phyloP scores from a whole-genome alignment of 2,113 vertebrate species.

The Paedocypris sp. region DNA sequence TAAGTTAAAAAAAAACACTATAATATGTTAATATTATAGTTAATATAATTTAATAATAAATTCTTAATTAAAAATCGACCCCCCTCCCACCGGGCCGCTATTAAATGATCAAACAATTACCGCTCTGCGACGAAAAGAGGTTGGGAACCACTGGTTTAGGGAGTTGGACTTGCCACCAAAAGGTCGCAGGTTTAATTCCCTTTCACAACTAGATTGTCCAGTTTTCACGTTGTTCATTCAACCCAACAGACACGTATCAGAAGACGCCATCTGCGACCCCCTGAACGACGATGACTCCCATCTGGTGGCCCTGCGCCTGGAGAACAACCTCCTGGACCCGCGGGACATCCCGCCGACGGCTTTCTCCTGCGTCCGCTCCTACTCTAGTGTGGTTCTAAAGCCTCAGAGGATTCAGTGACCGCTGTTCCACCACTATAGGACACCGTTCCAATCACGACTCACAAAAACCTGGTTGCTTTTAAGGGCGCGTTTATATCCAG shows the following conservation, averaged over 20 bases:
- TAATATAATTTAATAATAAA: too few relatives aligned
- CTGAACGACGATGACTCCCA: slow-evolving; percentile 59
- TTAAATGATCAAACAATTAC: too few relatives aligned
- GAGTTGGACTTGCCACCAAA: too few relatives aligned
- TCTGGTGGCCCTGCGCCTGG: slow-evolving; percentile 78
- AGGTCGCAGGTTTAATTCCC: too few relatives aligned
- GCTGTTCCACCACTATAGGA: background rate
- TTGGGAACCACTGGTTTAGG: too few relatives aligned
- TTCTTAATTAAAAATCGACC: too few relatives aligned
- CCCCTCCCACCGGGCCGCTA: too few relatives aligned
- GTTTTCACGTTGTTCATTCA: background rate
- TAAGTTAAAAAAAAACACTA: background rate
- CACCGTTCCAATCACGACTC: background rate
- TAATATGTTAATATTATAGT: too few relatives aligned
- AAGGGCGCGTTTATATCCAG: background rate
- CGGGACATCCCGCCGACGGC: slow-evolving; percentile 69
- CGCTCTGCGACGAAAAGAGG: too few relatives aligned
- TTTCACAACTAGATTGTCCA: too few relatives aligned
- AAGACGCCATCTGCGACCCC: slow-evolving; percentile 72
- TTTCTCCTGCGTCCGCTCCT: slow-evolving; percentile 82
- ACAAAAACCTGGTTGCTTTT: background rate
- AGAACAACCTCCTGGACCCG: slow-evolving; percentile 82
- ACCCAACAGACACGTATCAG: slow-evolving; percentile 63
- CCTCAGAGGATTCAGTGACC: slow-evolving; percentile 74
- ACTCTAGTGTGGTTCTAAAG: slow-evolving; percentile 78